Evolutionary conservation across 2,888 invertebrate genomes (phyloP).

Genomic region (Drosophila neonasuta): DNA sequence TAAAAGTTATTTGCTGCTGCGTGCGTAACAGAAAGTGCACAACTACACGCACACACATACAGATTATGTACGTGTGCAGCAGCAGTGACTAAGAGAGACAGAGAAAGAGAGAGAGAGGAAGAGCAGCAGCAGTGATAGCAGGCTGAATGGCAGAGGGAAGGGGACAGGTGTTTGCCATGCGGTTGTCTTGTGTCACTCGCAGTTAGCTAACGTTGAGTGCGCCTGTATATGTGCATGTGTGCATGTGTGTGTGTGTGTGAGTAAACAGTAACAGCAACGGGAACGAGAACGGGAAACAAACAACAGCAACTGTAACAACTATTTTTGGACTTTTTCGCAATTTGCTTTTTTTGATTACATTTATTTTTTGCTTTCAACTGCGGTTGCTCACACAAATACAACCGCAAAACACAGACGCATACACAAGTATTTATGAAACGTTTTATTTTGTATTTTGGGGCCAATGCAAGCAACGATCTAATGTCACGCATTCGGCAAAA

Average conservation of each 20-base stretch:
- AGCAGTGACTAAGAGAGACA: slow-evolving; percentile 21
- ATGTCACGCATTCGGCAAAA: slow-evolving; percentile 55
- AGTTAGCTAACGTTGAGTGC: slow-evolving; percentile 27
- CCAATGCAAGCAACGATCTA: slow-evolving; percentile 63
- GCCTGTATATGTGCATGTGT: slow-evolving; percentile 13
- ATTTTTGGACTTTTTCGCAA: slow-evolving; percentile 50
- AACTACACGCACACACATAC: slow-evolving; percentile 31
- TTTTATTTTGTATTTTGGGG: slow-evolving; percentile 7
- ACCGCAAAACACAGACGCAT: background rate
- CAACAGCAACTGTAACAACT: slow-evolving; percentile 43
- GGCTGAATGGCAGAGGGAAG: slow-evolving; percentile 5
- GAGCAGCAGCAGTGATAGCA: background rate
- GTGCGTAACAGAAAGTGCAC: slow-evolving; percentile 67
- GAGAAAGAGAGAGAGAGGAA: slow-evolving; percentile 14
- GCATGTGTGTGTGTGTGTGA: slow-evolving; percentile 24
- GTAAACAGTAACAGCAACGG: slow-evolving; percentile 39
- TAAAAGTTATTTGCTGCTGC: slow-evolving; percentile 73
- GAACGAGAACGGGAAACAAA: background rate
- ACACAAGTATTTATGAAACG: slow-evolving; percentile 33
- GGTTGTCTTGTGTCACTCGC: slow-evolving; percentile 54
- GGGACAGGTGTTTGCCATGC: slow-evolving; percentile 66
- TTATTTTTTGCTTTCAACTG: slow-evolving; percentile 22
- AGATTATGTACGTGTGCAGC: slow-evolving; percentile 12
- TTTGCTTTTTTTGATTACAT: slow-evolving; percentile 32
- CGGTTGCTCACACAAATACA: slow-evolving; percentile 14